phyloP scores from a whole-genome alignment of 2,888 invertebrate species.

The Pelosia muscerda region DNA sequence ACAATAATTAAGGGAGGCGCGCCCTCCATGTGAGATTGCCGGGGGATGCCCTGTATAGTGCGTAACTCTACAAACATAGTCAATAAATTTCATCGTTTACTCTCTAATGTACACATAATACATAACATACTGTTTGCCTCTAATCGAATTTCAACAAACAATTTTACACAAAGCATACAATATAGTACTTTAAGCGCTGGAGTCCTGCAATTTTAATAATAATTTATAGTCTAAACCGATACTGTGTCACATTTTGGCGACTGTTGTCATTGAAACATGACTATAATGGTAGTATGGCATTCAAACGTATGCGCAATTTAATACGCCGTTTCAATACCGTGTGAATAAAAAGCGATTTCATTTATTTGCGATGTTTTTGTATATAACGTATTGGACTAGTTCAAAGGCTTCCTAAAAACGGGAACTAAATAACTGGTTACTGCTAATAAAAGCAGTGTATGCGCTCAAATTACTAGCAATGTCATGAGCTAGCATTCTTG shows the following conservation, averaged over 20 bases:
- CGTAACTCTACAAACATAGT: no score
- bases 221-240: no score
- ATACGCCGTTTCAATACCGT: no score
- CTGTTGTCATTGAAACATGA: neutral
- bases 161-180: neutral
- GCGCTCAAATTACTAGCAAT: no score
- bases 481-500: no score
- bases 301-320: neutral
- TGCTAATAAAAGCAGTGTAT: neutral
- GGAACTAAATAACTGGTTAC: neutral
- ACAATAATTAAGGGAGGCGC: no score
- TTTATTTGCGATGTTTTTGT: neutral
- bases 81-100: slow-evolving; percentile 22
- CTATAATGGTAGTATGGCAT: no score
- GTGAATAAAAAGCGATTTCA: neutral
- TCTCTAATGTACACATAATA: slow-evolving; percentile 18
- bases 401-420: neutral
- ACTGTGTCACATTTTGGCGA: no score
- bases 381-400: neutral
- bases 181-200: no score
- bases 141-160: slow-evolving; percentile 34
- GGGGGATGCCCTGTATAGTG: no score
- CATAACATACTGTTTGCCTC: slow-evolving; percentile 29
- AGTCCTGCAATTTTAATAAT: no score
- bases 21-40: no score